Base-by-base conservation (phyloP, 2,113 vertebrate genomes). In the Puntigrus tetrazona region DNA sequence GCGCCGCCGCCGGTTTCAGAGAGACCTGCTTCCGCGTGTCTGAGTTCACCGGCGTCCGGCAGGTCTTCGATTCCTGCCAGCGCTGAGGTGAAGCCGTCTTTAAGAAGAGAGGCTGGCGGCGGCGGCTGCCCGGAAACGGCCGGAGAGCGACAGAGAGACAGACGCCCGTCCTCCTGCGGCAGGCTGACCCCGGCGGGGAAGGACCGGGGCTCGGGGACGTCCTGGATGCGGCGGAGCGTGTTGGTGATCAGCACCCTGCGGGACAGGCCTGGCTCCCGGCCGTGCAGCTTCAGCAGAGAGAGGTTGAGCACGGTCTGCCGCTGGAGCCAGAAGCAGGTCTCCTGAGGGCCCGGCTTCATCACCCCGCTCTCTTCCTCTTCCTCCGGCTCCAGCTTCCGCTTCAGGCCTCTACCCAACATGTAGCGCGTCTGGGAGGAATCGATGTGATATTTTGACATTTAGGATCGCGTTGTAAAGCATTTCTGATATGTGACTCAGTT, bases 291-390 rank as follows among this genome's bases (percentile, higher is more conserved):
- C 95, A 97, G 95, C 90, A 97, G 94, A 87, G 96, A 98, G 94
- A 97, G 95, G 95, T 96, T 96, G 94, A 98, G 96, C 92, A 98
- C 95, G 91, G 95, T 95, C 95, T 98, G 96, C 75, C 96, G 95
- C 95, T 97, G 97, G 93, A 96, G 94, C 84, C 95, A 95, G 94
- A 95, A 97, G 57, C 95, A 95, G 90, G 94, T 67, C 93, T 93
- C 94, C 95, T 72, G 94, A 95, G 65, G 91, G 94, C 2, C 94
- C 94, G 45, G 79, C 80, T 83, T 76, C 89, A 93, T 88, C 85
- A 92, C 83, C 91, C 94, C 83, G 92, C 93, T 94, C 92, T 96
- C 95, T 92, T 96, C 95, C 92, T 96, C 95, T 92, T 96, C 95
- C 94, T 96, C 93, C 93, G 95, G 94, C 73, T 95, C 95, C 95